Conservation (phyloP, 2,797 vertebrate genomes). For the Oreortyx pictus region DNA sequence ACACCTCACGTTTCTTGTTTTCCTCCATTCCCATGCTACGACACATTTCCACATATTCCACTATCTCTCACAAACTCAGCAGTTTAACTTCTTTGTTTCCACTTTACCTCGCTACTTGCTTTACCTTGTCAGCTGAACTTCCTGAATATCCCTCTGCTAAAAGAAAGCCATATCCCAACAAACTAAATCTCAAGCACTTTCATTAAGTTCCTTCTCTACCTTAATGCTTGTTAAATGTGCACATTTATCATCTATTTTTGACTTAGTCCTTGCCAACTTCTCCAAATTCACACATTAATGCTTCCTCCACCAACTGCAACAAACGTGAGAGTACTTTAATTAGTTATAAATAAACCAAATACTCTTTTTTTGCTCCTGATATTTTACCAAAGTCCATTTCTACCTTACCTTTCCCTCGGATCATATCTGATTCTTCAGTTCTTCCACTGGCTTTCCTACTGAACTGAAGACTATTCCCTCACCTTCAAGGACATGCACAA, state of each 20-base stretch:
- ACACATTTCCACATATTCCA: constrained; percentile 54
- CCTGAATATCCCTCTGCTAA: background rate
- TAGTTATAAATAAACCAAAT: background rate
- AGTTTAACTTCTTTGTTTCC: constrained; percentile 51
- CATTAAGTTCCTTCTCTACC: constrained; percentile 9
- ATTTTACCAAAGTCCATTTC: background rate
- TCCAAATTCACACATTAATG: background rate
- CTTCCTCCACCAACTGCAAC: background rate
- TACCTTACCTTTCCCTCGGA: constrained; percentile 12
- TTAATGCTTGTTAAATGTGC: background rate
- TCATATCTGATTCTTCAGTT: background rate
- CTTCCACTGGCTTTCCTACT: background rate
- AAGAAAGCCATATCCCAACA: background rate
- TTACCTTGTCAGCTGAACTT: background rate
- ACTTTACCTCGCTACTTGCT: background rate
- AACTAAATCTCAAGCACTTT: background rate
- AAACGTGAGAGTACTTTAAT: background rate
- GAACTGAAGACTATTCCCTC: background rate
- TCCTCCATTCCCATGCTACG: constrained; percentile 51
- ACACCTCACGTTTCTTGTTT: constrained; percentile 19
- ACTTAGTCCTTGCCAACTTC: background rate
- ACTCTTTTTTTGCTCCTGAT: background rate
- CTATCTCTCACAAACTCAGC: constrained; percentile 6
- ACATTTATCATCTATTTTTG: background rate
- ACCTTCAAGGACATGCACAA: background rate